Evolutionary conservation across 2,888 invertebrate species (phyloP).

Genomic region (Rhyacophila evoluta): DNA sequence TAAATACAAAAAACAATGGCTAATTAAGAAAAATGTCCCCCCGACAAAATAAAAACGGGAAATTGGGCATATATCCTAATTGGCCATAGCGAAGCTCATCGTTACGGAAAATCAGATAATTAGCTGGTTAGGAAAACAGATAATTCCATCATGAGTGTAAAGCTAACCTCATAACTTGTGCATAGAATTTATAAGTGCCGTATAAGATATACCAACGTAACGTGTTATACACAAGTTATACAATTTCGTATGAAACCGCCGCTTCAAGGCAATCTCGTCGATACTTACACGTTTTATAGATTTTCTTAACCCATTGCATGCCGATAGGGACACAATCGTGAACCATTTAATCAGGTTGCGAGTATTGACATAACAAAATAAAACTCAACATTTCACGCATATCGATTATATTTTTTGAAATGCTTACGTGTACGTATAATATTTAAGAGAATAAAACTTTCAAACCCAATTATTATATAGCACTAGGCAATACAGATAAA

Average conservation of each 20-base stretch:
- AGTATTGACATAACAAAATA: background rate
- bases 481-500: no score
- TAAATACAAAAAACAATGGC: no score
- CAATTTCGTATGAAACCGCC: constrained; percentile 3
- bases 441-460: no score
- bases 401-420: background rate
- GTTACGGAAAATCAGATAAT: background rate
- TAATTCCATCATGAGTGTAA: background rate
- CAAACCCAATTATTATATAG: no score
- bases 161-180: background rate
- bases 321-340: background rate
- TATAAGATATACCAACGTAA: background rate
- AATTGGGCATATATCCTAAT: background rate
- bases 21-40: no score
- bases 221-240: background rate
- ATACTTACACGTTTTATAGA: background rate
- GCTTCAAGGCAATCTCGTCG: constrained; percentile 7
- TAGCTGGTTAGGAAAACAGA: background rate
- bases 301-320: constrained; percentile 4
- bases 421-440: no score
- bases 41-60: no score
- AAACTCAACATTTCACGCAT: background rate
- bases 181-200: background rate
- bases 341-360: background rate
- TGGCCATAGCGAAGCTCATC: background rate